These are phyloP conservation scores for Aphyosemion australe DNA, from an alignment of 2,113 vertebrate species.

Conservation along the genomic window DNA sequence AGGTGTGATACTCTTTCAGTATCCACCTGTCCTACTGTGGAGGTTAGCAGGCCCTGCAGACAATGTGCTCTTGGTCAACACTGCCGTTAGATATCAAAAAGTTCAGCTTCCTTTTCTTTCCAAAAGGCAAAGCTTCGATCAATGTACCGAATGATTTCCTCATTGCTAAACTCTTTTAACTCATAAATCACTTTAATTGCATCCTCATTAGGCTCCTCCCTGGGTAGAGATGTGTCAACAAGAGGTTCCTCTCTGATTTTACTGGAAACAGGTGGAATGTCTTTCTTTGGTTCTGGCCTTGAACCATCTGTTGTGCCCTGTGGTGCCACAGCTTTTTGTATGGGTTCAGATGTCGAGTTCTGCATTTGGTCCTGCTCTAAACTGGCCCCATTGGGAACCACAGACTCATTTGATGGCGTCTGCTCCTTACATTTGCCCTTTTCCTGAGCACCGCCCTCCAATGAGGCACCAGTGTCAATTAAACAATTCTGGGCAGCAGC, in stretches of 20 bases:
- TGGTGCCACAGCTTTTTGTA: constrained; percentile 17
- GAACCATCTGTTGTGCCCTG: constrained; percentile 15
- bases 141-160: constrained; percentile 94
- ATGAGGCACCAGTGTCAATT: constrained; percentile 5
- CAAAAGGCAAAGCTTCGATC: constrained; percentile 98
- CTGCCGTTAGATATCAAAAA: constrained; percentile 86
- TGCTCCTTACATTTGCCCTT: constrained; percentile 22
- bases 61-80: not conserved
- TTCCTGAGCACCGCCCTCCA: constrained; percentile 3
- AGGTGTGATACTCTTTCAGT: not conserved
- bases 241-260: constrained; percentile 40
- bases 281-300: constrained; percentile 31
- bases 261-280: constrained; percentile 29
- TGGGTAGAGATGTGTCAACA: constrained; percentile 29
- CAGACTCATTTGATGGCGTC: constrained; percentile 16
- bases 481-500: constrained; percentile 7
- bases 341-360: constrained; percentile 1
- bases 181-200: constrained; percentile 87
- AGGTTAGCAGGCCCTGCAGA: constrained; percentile 9
- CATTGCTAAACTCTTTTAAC: constrained; percentile 92
- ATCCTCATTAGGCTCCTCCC: constrained; percentile 63
- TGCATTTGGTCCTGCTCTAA: constrained; percentile 22
- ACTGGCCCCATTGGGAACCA: constrained; percentile 29
- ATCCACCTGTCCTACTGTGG: constrained; percentile 21
- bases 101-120: constrained; percentile 95